Base-by-base conservation (phyloP, 2,113 vertebrate genomes). In the Ptychochromis oligacanthus region DNA sequence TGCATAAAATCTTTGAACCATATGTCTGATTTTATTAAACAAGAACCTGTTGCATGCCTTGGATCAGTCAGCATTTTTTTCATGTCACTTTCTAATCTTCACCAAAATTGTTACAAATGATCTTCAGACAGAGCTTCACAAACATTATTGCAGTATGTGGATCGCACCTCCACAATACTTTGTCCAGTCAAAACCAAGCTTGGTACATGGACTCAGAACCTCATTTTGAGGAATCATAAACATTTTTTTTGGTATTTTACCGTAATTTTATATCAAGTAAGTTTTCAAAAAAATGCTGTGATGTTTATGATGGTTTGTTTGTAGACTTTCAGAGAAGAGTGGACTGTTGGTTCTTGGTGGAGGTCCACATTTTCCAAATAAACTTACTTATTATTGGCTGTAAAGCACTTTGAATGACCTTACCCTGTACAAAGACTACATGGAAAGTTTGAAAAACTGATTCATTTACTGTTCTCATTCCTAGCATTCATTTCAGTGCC, bases 21-120 rank as follows among this genome's bases (percentile, higher is more conserved):
- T 67, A 31, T 31, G 28, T 31, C 28, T 31, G 28, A 31, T 26
- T 43, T 24, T n/a, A n/a, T n/a, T n/a, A n/a, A n/a, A n/a, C n/a
- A n/a, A n/a, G n/a, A n/a, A n/a, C n/a, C n/a, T 67, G 10, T 46
- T 18, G 64, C 64, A 67, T 67, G 46, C 11, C 64, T 67, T 15
- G 4, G 22, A 49, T 67, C 22, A 67, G 40, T 65, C 61, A 67
- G 6, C 4, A 40, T 40, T 65, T 65, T 65, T 65, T 43, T 7
- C 13, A 1, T 43, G 15, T n/a, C 13, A 65, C 0, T 70, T 28
- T 70, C 3, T 40, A 1, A 38, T 28, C 40, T 7, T 7, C 64
- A 70, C 15, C 40, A 70, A 28, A 70, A 0, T 49, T 18, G 40
- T 15, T 24, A 6, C 0, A 24, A 0, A 49, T 28, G 22, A 43